Evolutionary conservation across 2,888 invertebrate genomes (phyloP), one percentile per base, ranked within the genome.

Genomic region (Malthinus flaveolus): DNA sequence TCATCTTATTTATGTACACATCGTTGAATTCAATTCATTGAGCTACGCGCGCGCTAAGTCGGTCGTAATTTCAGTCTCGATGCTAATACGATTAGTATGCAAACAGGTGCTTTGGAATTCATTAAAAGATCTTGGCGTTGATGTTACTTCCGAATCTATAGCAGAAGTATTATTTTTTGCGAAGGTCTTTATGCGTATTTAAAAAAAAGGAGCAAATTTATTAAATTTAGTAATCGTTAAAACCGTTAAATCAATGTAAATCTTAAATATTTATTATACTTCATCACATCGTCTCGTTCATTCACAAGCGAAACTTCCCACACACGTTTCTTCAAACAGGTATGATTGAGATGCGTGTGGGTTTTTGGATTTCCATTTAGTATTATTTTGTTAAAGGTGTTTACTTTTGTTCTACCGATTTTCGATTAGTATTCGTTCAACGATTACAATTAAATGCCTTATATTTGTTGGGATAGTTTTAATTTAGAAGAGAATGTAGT

Each of bases 101-200:
- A 56, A 56, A 56, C 56, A 51, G 51, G 46, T 35, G 56, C 56
- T 56, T 56, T 56, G 45, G 56, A 56, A 56, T 56, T 56, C 51
- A 51, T 56, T 56, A 56, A 46, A 56, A 36, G 39, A 39, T 39
- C 49, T 56, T 34, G 49, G 45, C 36, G 39, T 37, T 51, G 51
- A 51, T 50, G 37, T 51, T 46, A 44, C 52, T 46, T 46, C 52
- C 46, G 52, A 51, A 46, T 45, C 35, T 35, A 52, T n/a, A n/a
- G 51, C n/a, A 23, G 5, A 23, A 23, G 23, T 23, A 23, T 23
- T 5, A 2, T n/a, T 23, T 23, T 23, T 23, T 23, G 15, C n/a
- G 45, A 35, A 50, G 32, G 23, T 46, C 10, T 9, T 35, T 10
- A 35, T 11, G 46, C 11, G n/a, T n/a, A n/a, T n/a, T 11, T 31